Evolutionary conservation across 1,140 invertebrate genomes (phyloP).

Genomic region (Penaeus vannamei): DNA sequence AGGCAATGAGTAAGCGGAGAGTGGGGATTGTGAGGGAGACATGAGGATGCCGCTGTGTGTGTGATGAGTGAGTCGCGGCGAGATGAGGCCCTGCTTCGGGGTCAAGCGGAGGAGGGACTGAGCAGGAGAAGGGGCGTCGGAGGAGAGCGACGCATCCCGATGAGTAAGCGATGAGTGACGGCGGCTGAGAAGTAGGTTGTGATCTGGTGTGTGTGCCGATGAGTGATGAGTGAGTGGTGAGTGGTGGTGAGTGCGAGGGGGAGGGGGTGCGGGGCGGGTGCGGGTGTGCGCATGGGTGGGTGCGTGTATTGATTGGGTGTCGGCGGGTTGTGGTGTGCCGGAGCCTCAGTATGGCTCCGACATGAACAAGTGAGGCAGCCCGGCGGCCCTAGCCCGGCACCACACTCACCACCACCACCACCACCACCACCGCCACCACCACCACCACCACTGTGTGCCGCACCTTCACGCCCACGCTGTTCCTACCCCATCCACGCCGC

Average conservation of each 20-base stretch:
- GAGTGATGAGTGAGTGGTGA: not conserved
- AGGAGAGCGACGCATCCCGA: not conserved
- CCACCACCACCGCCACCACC: conserved; percentile 52
- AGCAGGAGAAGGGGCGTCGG: no score
- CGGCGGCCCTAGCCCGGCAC: conserved; percentile 42
- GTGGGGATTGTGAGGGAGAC: no score
- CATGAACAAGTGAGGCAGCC: conserved; percentile 49
- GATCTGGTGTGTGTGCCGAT: not conserved
- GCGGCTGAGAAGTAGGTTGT: not conserved
- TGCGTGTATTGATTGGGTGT: conserved; percentile 51
- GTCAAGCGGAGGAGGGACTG: no score
- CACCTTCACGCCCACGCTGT: conserved; percentile 13
- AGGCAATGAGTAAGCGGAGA: no score
- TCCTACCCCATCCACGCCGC: not conserved
- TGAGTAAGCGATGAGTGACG: not conserved
- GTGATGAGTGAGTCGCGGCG: no score
- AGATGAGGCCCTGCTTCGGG: no score
- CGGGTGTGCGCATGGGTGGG: conserved; percentile 57
- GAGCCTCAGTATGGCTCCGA: conserved; percentile 56
- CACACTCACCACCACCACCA: conserved; percentile 29
- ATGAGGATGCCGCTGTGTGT: no score
- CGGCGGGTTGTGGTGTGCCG: conserved; percentile 36
- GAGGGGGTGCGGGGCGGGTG: conserved; percentile 22
- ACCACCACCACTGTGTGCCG: conserved; percentile 41
- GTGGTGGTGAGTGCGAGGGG: conserved; percentile 17